Evolutionary conservation across 2,113 vertebrate genomes (phyloP).

Genomic region (Myxocyprinus asiaticus): DNA sequence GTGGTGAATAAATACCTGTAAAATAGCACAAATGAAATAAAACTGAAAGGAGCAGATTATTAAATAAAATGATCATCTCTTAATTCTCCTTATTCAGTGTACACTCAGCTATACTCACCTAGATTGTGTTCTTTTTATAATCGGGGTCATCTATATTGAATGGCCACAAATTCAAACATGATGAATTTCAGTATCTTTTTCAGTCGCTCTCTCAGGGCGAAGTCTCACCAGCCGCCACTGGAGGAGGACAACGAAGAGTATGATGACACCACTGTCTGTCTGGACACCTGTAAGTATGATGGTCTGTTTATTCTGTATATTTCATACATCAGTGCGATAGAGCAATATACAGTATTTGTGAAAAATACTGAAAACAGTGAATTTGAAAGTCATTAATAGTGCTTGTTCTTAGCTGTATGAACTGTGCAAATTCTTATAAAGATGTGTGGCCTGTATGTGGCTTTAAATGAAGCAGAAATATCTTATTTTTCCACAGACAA

Average conservation of each 20-base stretch:
- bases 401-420: no score
- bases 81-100: no score
- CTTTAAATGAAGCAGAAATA: not conserved
- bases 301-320: not conserved
- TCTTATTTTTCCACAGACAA: slow-evolving; percentile 79
- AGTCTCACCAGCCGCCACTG: slow-evolving; percentile 94
- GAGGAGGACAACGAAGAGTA: slow-evolving; percentile 97
- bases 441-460: no score
- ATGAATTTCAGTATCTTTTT: not conserved
- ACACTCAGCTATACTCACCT: no score
- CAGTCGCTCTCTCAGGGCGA: slow-evolving; percentile 80
- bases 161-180: no score
- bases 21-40: no score
- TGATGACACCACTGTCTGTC: slow-evolving; percentile 94
- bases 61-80: no score
- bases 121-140: no score
- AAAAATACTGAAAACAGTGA: not conserved
- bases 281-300: slow-evolving; percentile 92
- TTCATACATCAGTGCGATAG: not conserved
- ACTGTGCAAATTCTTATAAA: no score
- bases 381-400: not conserved
- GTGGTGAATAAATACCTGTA: no score
- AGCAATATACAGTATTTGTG: not conserved
- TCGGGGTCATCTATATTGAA: no score
- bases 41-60: no score